phyloP scores from a whole-genome alignment of 2,797 vertebrate genomes.

The Pseudochaenichthys georgianus region DNA sequence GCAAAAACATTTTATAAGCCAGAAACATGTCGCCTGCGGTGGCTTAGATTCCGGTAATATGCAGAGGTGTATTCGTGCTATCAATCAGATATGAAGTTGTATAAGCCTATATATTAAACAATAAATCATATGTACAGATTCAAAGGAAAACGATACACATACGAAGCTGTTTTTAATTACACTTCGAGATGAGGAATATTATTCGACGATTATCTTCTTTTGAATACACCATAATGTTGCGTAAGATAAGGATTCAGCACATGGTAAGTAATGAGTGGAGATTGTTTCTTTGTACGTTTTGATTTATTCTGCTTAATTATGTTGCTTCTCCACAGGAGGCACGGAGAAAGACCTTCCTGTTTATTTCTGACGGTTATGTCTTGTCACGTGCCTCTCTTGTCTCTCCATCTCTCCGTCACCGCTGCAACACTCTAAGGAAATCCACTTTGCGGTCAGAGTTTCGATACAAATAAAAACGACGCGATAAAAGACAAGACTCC shows the following conservation, averaged over 20 bases:
- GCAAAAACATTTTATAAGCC: conserved; percentile 34
- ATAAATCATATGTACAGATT: background rate
- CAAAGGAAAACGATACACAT: conserved; percentile 15
- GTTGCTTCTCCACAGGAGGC: conserved; percentile 61
- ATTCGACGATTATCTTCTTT: conserved; percentile 14
- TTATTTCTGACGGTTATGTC: conserved; percentile 40
- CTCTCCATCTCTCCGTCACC: conserved; percentile 30
- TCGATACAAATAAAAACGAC: conserved; percentile 67
- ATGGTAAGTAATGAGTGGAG: conserved; percentile 39
- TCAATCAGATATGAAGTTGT: background rate
- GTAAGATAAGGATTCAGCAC: conserved; percentile 39
- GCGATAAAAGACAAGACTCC: conserved; percentile 59
- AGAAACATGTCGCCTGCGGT: conserved; percentile 11
- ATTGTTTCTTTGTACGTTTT: conserved; percentile 51
- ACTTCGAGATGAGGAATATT: conserved; percentile 19
- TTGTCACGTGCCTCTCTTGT: conserved; percentile 38
- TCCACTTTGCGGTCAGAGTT: conserved; percentile 67
- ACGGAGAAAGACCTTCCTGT: conserved; percentile 38
- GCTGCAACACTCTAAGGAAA: conserved; percentile 59
- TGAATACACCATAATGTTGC: conserved; percentile 23
- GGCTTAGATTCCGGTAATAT: conserved; percentile 1
- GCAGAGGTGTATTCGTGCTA: conserved; percentile 8
- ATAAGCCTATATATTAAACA: background rate
- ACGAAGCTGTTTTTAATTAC: conserved; percentile 12
- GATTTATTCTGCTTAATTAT: conserved; percentile 63